Evolutionary conservation across 2,888 invertebrate species (phyloP).

Genomic region (Stegophylla sp.): DNA sequence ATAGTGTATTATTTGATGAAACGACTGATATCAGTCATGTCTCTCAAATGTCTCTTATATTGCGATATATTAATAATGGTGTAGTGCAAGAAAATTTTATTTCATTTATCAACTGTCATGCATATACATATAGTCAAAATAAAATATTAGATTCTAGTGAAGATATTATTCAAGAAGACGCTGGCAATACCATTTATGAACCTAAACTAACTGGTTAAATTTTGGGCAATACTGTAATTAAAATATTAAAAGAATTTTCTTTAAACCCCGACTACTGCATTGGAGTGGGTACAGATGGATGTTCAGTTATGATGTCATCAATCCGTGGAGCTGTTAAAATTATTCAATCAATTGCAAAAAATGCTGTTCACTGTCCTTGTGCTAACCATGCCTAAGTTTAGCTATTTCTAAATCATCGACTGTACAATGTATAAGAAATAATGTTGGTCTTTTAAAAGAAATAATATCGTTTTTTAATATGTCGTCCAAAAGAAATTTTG

Average conservation of each 20-base stretch:
- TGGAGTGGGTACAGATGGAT: conserved; percentile 3
- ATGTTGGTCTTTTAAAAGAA: no score
- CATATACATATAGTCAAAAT: no score
- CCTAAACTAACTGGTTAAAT: no score
- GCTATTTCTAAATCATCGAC: neutral
- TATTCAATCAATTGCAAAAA: conserved; percentile 1
- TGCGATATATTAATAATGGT: neutral
- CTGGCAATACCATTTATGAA: no score
- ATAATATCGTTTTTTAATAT: neutral
- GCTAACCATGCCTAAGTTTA: neutral
- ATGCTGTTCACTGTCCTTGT: neutral
- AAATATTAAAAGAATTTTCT: neutral
- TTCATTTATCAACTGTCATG: no score
- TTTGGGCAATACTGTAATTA: no score
- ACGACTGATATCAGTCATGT: neutral
- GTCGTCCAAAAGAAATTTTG: neutral
- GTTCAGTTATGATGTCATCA: neutral
- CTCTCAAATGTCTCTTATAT: neutral
- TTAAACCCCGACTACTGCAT: neutral
- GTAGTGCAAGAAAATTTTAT: no score
- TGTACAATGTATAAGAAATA: conserved; percentile 1
- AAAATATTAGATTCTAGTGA: no score
- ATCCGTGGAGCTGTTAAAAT: neutral
- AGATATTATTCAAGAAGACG: no score
- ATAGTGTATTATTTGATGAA: neutral